Percentiles rank a stretch among this genome's conserved stretches.
These are phyloP conservation scores for Laterallus jamaicensis DNA, from an alignment of 2,113 vertebrate genomes.

Conservation along the genomic window DNA sequence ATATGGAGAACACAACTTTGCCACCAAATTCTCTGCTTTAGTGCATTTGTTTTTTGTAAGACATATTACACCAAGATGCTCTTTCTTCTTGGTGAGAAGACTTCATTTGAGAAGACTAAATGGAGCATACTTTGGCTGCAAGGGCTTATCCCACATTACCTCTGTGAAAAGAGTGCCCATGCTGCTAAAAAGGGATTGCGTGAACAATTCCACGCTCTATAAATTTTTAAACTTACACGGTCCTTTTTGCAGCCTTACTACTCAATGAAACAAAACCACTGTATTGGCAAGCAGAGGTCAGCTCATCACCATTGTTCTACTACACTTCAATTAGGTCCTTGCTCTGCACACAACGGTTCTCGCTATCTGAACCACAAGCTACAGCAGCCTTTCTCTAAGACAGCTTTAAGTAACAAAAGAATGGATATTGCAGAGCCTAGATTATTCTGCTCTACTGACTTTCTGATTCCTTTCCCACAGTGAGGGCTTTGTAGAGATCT, in stretches of 20 bases:
- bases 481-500: slow-evolving; percentile 44
- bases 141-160: neutral
- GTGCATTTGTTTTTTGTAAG: neutral
- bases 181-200: neutral
- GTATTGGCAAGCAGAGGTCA: neutral
- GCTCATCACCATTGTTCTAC: neutral
- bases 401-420: slow-evolving; percentile 68
- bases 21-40: neutral
- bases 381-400: slow-evolving; percentile 22
- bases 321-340: slow-evolving; percentile 41
- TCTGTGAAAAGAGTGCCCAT: neutral
- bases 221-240: neutral
- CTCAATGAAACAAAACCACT: neutral
- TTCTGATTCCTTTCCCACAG: slow-evolving; percentile 82
- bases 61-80: neutral
- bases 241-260: neutral
- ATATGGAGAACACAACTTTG: neutral
- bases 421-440: slow-evolving; percentile 71
- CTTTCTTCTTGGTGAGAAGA: neutral
- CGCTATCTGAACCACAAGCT: neutral
- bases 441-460: slow-evolving; percentile 80
- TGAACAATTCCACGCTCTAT: neutral
- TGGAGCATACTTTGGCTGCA: neutral
- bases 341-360: neutral
- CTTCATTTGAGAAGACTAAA: neutral